Evolutionary conservation across 2,797 vertebrate species (phyloP).

Genomic region (Gouania willdenowi): DNA sequence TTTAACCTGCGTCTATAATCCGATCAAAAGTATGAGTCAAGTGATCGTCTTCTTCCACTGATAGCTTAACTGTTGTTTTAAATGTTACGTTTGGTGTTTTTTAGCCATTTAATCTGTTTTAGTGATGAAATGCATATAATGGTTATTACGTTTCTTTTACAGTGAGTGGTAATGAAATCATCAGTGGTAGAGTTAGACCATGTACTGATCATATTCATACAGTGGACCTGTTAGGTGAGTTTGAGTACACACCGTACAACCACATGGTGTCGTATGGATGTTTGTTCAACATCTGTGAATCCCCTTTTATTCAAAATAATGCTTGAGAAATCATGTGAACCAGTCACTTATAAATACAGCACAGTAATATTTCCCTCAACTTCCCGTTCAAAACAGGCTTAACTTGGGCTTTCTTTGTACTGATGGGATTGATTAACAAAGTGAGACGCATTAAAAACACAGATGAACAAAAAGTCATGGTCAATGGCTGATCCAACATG

Average conservation of each 20-base stretch:
- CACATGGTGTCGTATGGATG: slow-evolving; percentile 39
- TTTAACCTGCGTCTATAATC: slow-evolving; percentile 47
- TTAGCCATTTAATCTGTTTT: slow-evolving; percentile 33
- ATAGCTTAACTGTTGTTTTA: slow-evolving; percentile 47
- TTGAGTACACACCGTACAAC: slow-evolving; percentile 26
- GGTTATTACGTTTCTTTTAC: slow-evolving; percentile 14
- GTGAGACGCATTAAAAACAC: slow-evolving; percentile 11
- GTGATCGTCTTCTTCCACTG: slow-evolving; percentile 27
- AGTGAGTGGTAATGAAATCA: slow-evolving; percentile 34
- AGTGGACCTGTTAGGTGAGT: slow-evolving; percentile 27
- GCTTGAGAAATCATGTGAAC: slow-evolving; percentile 41
- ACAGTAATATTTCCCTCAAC: no score
- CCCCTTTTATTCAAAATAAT: slow-evolving; percentile 17
- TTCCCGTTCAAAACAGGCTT: no score
- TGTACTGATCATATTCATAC: slow-evolving; percentile 42
- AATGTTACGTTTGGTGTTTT: no score
- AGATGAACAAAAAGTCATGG: slow-evolving; percentile 4
- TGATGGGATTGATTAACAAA: slow-evolving; percentile 18
- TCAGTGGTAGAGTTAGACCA: slow-evolving; percentile 26
- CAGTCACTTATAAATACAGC: no score
- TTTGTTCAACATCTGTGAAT: slow-evolving; percentile 33
- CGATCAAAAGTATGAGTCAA: slow-evolving; percentile 26
- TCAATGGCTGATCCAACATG: slow-evolving; percentile 43
- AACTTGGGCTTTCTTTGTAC: no score
- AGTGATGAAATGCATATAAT: slow-evolving; percentile 31